Evolutionary conservation across 2,797 vertebrate genomes (phyloP).

Genomic region (Malurus leucopterus): DNA sequence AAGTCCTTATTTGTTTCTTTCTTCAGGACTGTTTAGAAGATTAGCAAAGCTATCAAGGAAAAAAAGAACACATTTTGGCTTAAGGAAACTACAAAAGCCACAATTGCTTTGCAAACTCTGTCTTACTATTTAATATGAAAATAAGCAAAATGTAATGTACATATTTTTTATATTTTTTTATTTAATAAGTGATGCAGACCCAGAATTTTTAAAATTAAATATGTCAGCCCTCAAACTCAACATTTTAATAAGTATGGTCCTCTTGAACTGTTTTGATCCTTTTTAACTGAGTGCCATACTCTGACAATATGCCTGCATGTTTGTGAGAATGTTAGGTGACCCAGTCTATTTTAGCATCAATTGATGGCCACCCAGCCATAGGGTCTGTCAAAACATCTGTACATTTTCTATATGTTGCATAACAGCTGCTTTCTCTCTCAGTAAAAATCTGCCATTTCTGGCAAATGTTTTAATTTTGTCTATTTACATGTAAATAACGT

Average conservation of each 20-base stretch:
- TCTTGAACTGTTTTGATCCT: conserved; percentile 72
- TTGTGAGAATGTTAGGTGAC: conserved; percentile 66
- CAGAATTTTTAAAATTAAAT: conserved; percentile 84
- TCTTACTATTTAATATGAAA: conserved; percentile 97
- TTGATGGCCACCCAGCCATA: conserved; percentile 70
- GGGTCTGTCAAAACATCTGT: conserved; percentile 89
- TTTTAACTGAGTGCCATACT: conserved; percentile 78
- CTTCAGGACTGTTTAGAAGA: conserved; percentile 90
- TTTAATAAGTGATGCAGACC: conserved; percentile 96
- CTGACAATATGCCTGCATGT: conserved; percentile 63
- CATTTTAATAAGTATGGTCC: conserved; percentile 81
- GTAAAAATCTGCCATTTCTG: conserved; percentile 90
- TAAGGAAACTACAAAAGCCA: conserved; percentile 99
- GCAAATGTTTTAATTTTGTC: conserved; percentile 84
- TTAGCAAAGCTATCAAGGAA: conserved; percentile 93
- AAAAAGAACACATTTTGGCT: conserved; percentile 97
- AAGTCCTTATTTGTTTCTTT: conserved; percentile 80
- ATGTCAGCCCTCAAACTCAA: conserved; percentile 83
- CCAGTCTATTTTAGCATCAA: conserved; percentile 42
- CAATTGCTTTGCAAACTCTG: conserved; percentile 99
- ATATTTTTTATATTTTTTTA: conserved; percentile 89
- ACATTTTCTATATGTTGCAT: conserved; percentile 98
- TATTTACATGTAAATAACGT: conserved; percentile 99
- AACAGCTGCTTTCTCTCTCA: conserved; percentile 93
- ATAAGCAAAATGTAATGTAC: conserved; percentile 99